Evolutionary conservation across 2,888 invertebrate genomes (phyloP).

Genomic region (Nemoura dubitans): DNA sequence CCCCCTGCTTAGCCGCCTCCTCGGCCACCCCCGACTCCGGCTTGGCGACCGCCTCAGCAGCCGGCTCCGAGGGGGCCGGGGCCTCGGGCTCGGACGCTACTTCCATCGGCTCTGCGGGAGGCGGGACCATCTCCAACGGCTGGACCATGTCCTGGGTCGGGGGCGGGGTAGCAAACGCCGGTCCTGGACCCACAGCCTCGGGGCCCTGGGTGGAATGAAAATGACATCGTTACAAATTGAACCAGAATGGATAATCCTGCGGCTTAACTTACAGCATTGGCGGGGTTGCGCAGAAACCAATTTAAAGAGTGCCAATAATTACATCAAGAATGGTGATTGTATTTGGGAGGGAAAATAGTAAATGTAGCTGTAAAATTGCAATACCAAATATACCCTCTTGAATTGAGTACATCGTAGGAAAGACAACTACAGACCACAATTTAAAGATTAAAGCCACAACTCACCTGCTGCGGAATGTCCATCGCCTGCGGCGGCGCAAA

Average conservation of each 20-base stretch:
- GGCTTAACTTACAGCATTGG: too few relatives aligned
- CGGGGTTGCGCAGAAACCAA: too few relatives aligned
- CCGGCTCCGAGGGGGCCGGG: not conserved
- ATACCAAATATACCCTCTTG: too few relatives aligned
- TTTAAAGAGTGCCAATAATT: too few relatives aligned
- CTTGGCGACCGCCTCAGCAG: not conserved
- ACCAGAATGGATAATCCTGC: not conserved
- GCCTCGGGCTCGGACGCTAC: conserved; percentile 20
- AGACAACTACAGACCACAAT: too few relatives aligned
- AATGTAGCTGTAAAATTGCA: too few relatives aligned
- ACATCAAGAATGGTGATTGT: too few relatives aligned
- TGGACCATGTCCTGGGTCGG: conserved; percentile 8
- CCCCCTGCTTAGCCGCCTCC: not conserved
- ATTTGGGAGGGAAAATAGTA: too few relatives aligned
- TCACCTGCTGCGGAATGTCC: conserved; percentile 1
- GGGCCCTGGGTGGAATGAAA: not conserved
- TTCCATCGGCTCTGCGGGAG: conserved; percentile 28
- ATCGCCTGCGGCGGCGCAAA: conserved; percentile 46
- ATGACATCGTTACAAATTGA: not conserved
- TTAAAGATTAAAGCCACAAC: not conserved
- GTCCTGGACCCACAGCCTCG: conserved; percentile 16
- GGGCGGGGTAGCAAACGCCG: not conserved
- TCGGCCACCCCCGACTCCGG: not conserved
- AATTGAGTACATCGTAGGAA: too few relatives aligned
- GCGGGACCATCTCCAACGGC: conserved; percentile 25